A percentile compares a stretch with the other conserved stretches of the same genome.
Evolutionary conservation across 1,140 invertebrate genomes (phyloP).

Genomic region (Drosophila busckii): DNA sequence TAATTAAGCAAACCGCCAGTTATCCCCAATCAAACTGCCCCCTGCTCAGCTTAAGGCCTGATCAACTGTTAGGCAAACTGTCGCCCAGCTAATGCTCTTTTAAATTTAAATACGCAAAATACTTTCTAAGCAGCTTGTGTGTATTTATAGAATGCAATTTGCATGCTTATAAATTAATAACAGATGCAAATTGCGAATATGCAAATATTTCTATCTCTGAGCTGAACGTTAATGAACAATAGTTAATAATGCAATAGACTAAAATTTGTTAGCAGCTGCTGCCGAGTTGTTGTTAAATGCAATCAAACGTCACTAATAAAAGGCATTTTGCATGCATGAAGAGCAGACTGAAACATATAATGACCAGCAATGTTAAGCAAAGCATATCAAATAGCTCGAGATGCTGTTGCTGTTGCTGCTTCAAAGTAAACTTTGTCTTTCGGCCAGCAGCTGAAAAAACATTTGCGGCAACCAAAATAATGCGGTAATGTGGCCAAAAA

Average conservation of each 20-base stretch:
- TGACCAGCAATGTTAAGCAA: no score
- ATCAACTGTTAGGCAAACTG: no score
- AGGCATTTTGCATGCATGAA: conserved; percentile 11
- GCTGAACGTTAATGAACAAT: conserved; percentile 53
- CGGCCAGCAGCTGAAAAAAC: conserved; percentile 31
- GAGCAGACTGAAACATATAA: background rate
- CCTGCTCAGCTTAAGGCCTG: background rate
- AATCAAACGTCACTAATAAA: conserved; percentile 46
- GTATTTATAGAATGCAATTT: no score
- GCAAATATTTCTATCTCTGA: no score
- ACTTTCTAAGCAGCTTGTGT: no score
- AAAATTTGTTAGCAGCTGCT: conserved; percentile 8
- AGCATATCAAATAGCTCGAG: no score
- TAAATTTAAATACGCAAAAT: no score
- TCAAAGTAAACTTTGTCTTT: conserved; percentile 37
- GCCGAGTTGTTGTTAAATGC: conserved; percentile 33
- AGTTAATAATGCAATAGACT: conserved; percentile 27
- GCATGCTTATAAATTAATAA: no score
- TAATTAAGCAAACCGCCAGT: conserved; percentile 54
- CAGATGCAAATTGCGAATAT: no score
- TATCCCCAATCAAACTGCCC: conserved; percentile 1
- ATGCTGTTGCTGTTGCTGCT: background rate
- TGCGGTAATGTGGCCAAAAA: conserved; percentile 57
- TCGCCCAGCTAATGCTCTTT: no score
- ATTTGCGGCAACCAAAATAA: conserved; percentile 56